Evolutionary conservation across 1,140 invertebrate species (phyloP), one percentile per base, ranked within the genome.

Genomic region (Dendrolimus kikuchii): DNA sequence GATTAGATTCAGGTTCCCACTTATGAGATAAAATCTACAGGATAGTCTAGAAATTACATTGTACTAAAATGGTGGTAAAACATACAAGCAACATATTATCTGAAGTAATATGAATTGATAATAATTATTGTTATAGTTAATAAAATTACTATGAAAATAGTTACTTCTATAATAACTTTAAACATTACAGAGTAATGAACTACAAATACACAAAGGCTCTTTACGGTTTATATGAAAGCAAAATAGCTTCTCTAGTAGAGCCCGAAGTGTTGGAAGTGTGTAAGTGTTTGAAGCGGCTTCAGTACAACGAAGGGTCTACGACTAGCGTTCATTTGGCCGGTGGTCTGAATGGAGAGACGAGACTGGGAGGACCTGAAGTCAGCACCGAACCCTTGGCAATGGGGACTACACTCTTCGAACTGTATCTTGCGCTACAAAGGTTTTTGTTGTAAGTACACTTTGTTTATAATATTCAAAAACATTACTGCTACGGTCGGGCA

Each of bases 331-430:
- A 78, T 45, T 64, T 88, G 46, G 87, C 87, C 5, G 81, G 82
- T 5, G 87, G 81, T 0, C 76, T 89, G n/a, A 88, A 90, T 49
- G 82, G 89, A n/a, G 88, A 88, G 40, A 81, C 77, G 0, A 69
- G 72, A 0, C 39, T 86, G 8, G 87, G 85, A 0, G 73, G 80
- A 7, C 78, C 87, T 0, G 75, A 86, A 7, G 87, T 91, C 4
- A 81, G 85, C 0, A 86, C 87, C 7, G 90, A 92, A 64, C 90
- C 92, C n/a, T 67, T 94, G 38, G 86, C 89, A 37, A 91, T 95
- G 87, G 96, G 96, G 4, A 97, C 95, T 5, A 92, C 92, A 0
- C 83, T 98, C 52, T 98, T 98, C 86, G 96, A 98, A 85, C 86
- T 98, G 0, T 98, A 98, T 82, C 88, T 98, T 49, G 91, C 93